phyloP scores from a whole-genome alignment of 2,797 vertebrate genomes.

The Avahi laniger region DNA sequence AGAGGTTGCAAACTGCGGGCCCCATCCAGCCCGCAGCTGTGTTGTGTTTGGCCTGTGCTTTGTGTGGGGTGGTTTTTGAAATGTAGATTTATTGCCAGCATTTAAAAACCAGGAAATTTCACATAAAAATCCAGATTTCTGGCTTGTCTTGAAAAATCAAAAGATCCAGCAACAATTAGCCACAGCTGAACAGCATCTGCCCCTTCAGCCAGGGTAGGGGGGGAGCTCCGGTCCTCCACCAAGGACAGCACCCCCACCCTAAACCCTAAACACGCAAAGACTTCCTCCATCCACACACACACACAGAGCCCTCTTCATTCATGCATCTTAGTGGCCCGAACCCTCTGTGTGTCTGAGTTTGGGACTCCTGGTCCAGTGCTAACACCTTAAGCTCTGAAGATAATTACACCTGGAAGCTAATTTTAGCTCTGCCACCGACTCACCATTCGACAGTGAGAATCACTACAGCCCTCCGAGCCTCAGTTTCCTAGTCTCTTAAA shows the following conservation, averaged over 20 bases:
- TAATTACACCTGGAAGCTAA: neutral
- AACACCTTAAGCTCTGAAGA: neutral
- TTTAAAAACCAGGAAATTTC: constrained; percentile 53
- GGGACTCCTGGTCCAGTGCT: neutral
- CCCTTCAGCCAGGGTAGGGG: neutral
- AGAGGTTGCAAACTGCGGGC: neutral
- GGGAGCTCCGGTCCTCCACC: neutral
- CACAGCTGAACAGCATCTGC: neutral
- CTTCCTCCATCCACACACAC: neutral
- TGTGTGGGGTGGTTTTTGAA: neutral
- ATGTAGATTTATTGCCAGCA: neutral
- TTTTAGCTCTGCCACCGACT: neutral
- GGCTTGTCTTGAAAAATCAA: neutral
- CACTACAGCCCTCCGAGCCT: neutral
- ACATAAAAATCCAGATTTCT: constrained; percentile 45
- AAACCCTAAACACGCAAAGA: neutral
- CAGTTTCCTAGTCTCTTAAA: constrained; percentile 26
- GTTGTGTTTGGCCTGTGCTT: neutral
- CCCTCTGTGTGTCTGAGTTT: neutral
- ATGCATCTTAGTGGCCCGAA: neutral
- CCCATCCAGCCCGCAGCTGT: neutral
- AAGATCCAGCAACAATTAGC: constrained; percentile 41
- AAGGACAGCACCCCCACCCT: neutral
- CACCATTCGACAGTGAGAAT: neutral
- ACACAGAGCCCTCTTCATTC: no score